Evolutionary conservation across 1,140 invertebrate genomes (phyloP), one percentile per base, ranked within the genome.

Genomic region (Drosophila bipectinata): DNA sequence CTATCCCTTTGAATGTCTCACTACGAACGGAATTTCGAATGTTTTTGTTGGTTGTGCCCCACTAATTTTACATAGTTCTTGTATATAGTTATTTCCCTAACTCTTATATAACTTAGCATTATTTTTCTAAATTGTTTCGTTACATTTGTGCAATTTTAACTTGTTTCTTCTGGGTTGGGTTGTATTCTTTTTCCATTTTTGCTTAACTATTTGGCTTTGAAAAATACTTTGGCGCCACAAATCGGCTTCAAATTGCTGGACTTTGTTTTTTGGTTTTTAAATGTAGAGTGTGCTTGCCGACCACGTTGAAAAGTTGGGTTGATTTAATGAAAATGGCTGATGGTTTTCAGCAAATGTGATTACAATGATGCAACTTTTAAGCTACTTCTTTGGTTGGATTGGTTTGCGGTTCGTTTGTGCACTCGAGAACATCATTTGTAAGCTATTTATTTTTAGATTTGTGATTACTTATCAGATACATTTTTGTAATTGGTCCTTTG

Each of bases 201-300:
- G 80, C 85, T 89, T 89, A 89, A 89, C 85, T 89, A 89, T 89
- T 89, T 89, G 85, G 85, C 85, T 89, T 89, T 85, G 73, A 90
- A 78, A 74, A 89, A 89, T 85, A 81, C 83, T 90, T 85, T 85
- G 68, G 81, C 81, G 81, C 81, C 72, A 32, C 80, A 79, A 58
- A 44, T 79, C 66, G 83, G 80, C 77, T 85, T 62, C 47, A 76
- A 57, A 75, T 76, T 79, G 61, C 39, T 57, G 67, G 37, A 67
- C 60, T 66, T 62, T 12, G 39, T 45, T 58, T 79, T 44, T 44
- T 64, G 52, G 14, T 41, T 59, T 72, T 51, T 55, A 24, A 26
- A 67, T 47, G 28, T 64, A 55, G 62, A 30, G 64, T 53, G 67
- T 56, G 75, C 57, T 74, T 82, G 79, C 79, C 71, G 63, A 79